These are phyloP conservation scores for Hemithea aestivaria DNA, from an alignment of 2,888 invertebrate genomes.

Conservation along the genomic window DNA sequence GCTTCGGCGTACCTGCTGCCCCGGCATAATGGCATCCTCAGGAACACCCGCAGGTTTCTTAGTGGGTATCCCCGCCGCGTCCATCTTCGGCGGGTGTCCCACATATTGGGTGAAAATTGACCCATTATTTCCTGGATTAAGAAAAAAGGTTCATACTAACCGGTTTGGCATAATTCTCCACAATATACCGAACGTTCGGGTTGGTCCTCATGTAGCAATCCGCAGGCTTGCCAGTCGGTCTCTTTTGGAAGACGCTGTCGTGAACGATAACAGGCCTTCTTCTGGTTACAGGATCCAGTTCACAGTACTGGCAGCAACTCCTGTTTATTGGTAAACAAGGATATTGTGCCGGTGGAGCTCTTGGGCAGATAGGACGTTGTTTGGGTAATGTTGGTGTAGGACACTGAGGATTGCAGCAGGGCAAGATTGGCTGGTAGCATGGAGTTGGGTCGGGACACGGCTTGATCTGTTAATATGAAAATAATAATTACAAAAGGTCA, in stretches of 20 bases:
- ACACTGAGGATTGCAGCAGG: constrained; percentile 71
- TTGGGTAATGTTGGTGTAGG: constrained; percentile 74
- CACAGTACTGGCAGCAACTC: constrained; percentile 63
- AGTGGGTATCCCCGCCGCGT: too few relatives aligned
- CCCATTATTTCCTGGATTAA: too few relatives aligned
- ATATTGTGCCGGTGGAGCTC: constrained; percentile 58
- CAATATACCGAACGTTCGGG: constrained; percentile 54
- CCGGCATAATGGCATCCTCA: too few relatives aligned
- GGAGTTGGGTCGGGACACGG: constrained; percentile 64
- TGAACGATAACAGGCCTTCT: constrained; percentile 79
- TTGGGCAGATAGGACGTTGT: constrained; percentile 67
- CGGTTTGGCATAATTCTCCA: constrained; percentile 55
- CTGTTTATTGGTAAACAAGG: constrained; percentile 72
- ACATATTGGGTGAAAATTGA: too few relatives aligned
- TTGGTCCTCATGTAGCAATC: constrained; percentile 45
- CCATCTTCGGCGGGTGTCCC: too few relatives aligned
- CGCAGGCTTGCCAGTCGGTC: constrained; percentile 49
- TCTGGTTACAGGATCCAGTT: constrained; percentile 77
- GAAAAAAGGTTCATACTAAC: constrained; percentile 34
- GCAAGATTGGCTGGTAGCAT: constrained; percentile 65
- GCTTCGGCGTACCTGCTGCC: too few relatives aligned
- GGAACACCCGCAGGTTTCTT: too few relatives aligned
- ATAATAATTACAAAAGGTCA: too few relatives aligned
- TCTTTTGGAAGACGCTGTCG: constrained; percentile 68
- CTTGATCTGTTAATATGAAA: constrained; percentile 39